These are phyloP conservation scores for Sphaerodactylus townsendi DNA, from an alignment of 2,113 vertebrate species.

Conservation along the genomic window DNA sequence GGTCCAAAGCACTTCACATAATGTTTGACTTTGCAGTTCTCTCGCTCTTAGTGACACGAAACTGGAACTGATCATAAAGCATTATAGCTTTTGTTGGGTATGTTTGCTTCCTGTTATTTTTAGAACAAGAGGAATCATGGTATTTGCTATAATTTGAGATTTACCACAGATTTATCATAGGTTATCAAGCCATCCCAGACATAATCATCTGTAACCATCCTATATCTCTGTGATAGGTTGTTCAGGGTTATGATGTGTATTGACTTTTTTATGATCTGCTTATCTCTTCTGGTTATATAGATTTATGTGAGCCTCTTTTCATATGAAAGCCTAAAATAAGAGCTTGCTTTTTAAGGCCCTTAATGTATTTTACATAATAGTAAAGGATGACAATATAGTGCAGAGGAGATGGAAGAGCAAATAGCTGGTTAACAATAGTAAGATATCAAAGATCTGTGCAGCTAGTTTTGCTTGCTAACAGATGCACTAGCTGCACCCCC, in stretches of 20 bases:
- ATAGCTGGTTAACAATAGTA: background rate
- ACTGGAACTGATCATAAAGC: conserved; percentile 60
- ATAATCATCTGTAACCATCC: conserved; percentile 61
- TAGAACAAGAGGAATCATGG: conserved; percentile 38
- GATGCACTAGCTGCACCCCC: background rate
- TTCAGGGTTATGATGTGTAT: conserved; percentile 62
- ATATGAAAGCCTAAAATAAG: conserved; percentile 53
- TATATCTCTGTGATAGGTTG: conserved; percentile 51
- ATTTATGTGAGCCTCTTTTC: conserved; percentile 62
- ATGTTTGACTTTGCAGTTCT: conserved; percentile 69
- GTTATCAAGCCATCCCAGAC: conserved; percentile 53
- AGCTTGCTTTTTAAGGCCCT: conserved; percentile 45
- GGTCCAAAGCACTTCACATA: conserved; percentile 66
- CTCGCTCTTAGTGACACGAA: conserved; percentile 57
- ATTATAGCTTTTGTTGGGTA: conserved; percentile 42
- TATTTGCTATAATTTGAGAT: conserved; percentile 57
- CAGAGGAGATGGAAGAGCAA: background rate
- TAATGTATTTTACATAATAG: conserved; percentile 12
- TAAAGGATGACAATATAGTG: background rate
- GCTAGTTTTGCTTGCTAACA: background rate
- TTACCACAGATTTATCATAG: conserved; percentile 58
- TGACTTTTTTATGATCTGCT: conserved; percentile 69
- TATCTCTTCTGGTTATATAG: conserved; percentile 60
- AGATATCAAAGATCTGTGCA: background rate
- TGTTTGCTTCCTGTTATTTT: conserved; percentile 46